Evolutionary conservation across 2,113 vertebrate species (phyloP).

Genomic region (Setophaga kirtlandii): DNA sequence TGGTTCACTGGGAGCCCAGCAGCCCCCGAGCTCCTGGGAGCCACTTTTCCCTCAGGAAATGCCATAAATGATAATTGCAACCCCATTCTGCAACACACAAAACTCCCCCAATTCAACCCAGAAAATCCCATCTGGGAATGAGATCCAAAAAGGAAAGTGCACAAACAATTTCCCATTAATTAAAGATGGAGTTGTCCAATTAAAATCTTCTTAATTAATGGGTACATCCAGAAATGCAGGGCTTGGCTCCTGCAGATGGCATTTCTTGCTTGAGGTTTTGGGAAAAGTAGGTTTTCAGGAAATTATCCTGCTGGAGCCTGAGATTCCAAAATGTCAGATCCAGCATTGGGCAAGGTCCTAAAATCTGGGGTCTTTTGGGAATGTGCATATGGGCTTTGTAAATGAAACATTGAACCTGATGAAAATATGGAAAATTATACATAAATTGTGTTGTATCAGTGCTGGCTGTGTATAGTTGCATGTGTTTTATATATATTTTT

Average conservation of each 20-base stretch:
- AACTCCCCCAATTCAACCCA: background rate
- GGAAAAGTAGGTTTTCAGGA: background rate
- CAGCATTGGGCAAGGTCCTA: fast-evolving
- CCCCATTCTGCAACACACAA: background rate
- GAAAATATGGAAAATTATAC: background rate
- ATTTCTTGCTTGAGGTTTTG: background rate
- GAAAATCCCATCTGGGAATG: background rate
- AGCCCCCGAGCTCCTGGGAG: background rate
- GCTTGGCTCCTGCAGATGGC: conserved; percentile 1
- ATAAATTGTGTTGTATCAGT: fast-evolving
- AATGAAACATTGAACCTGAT: background rate
- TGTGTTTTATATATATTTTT: background rate
- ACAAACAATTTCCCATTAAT: background rate
- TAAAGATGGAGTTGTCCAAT: background rate
- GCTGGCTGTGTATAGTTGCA: fast-evolving
- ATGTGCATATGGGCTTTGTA: background rate
- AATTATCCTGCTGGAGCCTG: background rate
- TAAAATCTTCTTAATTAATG: conserved; percentile 41
- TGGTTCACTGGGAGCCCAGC: background rate
- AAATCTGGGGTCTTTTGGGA: background rate
- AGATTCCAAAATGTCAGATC: fast-evolving
- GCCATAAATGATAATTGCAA: background rate
- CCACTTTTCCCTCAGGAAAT: background rate
- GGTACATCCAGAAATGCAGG: background rate
- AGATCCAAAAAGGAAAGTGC: background rate